Conservation (phyloP, 2,888 invertebrate species). For the Petrophora chlorosata region DNA sequence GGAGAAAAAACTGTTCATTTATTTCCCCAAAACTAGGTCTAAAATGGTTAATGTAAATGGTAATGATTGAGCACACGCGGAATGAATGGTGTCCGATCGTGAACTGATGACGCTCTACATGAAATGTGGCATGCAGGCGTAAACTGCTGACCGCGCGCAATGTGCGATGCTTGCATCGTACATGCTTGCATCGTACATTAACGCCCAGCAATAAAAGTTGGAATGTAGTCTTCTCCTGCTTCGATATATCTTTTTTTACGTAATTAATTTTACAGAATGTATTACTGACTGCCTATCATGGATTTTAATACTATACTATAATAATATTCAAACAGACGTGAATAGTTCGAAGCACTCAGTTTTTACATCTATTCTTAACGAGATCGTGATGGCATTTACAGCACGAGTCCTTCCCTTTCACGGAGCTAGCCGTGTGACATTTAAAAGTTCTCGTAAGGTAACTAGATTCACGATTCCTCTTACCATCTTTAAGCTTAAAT, state of each 20-base stretch:
- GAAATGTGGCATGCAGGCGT: no score
- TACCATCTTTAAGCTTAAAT: not conserved
- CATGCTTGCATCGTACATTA: no score
- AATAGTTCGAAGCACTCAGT: constrained; percentile 28
- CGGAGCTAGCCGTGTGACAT: constrained; percentile 62
- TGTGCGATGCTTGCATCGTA: no score
- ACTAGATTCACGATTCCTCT: constrained; percentile 49
- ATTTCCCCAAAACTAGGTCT: no score
- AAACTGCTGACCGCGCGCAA: no score
- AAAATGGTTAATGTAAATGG: no score
- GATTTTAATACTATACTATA: constrained; percentile 14
- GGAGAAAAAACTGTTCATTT: no score
- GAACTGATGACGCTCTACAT: no score
- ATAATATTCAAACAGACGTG: constrained; percentile 17
- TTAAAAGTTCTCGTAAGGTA: constrained; percentile 55
- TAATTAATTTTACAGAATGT: not conserved
- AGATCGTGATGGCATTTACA: constrained; percentile 72
- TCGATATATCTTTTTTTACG: not conserved
- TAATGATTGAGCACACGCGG: no score
- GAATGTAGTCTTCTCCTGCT: no score
- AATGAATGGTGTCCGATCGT: no score
- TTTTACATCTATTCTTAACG: constrained; percentile 58
- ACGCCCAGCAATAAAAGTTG: no score
- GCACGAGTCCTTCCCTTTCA: constrained; percentile 66
- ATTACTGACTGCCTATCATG: not conserved